Percentiles rank a stretch among this genome's conserved stretches.
Conservation (phyloP, 2,113 vertebrate genomes). For the Gulo gulo region DNA sequence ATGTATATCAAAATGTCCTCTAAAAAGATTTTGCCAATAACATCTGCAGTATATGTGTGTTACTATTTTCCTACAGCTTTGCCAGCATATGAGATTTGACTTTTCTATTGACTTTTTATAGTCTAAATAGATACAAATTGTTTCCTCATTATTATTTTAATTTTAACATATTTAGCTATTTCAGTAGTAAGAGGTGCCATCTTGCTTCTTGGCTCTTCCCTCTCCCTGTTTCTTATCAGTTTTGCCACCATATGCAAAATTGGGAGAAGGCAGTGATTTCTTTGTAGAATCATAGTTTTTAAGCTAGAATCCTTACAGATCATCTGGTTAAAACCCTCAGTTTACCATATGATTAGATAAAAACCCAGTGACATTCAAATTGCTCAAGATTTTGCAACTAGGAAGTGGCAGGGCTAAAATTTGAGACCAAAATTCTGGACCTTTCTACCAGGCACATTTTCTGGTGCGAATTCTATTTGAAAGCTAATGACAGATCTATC, state of each 20-base stretch:
- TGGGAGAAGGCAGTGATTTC: background rate
- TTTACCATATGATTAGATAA: slow-evolving; percentile 19
- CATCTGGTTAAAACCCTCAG: background rate
- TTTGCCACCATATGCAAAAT: background rate
- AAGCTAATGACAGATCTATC: background rate
- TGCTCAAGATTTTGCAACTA: background rate
- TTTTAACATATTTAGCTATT: slow-evolving; percentile 8
- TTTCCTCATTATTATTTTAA: background rate
- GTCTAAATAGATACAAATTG: background rate
- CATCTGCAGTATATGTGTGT: background rate
- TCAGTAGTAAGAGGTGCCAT: background rate
- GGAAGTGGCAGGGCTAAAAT: background rate
- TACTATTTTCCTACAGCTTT: background rate
- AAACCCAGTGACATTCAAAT: background rate
- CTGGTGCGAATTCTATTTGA: background rate
- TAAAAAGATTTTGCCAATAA: background rate
- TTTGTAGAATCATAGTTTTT: background rate
- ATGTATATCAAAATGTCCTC: background rate
- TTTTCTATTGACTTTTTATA: background rate
- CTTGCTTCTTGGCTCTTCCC: background rate
- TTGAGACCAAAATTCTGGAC: background rate
- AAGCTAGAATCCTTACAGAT: background rate
- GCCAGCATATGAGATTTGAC: background rate
- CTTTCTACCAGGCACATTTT: background rate
- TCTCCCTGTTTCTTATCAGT: background rate